These are phyloP conservation scores for Eidolon helvum DNA, from an alignment of 2,113 vertebrate species.

Conservation along the genomic window DNA sequence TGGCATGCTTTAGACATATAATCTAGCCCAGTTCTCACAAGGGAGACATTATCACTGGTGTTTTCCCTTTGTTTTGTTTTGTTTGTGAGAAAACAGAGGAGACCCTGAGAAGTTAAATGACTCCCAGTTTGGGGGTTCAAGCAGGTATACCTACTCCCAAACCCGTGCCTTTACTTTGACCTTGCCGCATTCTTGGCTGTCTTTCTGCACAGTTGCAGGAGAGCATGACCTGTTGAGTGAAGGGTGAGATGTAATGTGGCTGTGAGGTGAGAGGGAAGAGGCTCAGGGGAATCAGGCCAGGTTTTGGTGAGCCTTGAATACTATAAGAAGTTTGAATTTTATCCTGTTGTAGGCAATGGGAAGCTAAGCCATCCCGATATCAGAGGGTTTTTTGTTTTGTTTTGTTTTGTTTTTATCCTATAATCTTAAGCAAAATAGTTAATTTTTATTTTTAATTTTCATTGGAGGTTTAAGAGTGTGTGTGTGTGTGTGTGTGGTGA, in stretches of 20 bases:
- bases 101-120: background rate
- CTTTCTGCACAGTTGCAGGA: background rate
- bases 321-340: background rate
- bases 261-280: background rate
- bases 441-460: too few relatives aligned
- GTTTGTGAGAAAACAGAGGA: background rate
- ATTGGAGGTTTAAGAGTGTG: background rate
- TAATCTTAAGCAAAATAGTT: too few relatives aligned
- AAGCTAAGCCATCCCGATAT: background rate
- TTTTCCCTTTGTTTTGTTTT: background rate
- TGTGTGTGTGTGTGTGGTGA: background rate
- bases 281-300: background rate
- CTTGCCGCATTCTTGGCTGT: accelerated
- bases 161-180: background rate
- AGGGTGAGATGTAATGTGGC: background rate
- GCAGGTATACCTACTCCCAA: background rate
- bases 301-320: background rate
- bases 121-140: background rate
- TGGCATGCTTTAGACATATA: too few relatives aligned
- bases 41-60: background rate
- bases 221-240: background rate
- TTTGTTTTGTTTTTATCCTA: too few relatives aligned
- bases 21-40: background rate
- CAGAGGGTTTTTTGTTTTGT: background rate
- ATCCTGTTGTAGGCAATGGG: background rate